A percentile compares a stretch with the other conserved stretches of the same genome.
Evolutionary conservation across 2,888 invertebrate species (phyloP).

Genomic region (Calephelis perditalis): DNA sequence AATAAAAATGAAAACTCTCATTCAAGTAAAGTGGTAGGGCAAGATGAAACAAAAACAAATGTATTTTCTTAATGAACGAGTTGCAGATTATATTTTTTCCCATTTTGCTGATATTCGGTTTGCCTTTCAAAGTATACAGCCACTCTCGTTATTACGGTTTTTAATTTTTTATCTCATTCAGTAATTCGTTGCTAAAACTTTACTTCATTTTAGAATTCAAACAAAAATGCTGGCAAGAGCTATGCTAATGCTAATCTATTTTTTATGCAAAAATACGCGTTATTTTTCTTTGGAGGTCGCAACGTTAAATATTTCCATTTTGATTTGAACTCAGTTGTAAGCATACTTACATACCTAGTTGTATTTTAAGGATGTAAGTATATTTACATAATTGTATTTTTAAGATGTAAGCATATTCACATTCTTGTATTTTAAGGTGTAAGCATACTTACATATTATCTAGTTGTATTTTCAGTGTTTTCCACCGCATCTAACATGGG

Average conservation of each 20-base stretch:
- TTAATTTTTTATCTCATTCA: constrained; percentile 18
- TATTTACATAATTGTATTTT: too few relatives aligned
- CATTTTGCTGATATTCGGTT: constrained; percentile 24
- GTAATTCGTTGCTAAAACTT: constrained; percentile 8
- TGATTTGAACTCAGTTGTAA: too few relatives aligned
- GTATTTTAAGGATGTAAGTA: too few relatives aligned
- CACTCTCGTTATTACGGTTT: constrained; percentile 21
- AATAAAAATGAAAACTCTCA: constrained; percentile 21
- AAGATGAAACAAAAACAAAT: constrained; percentile 29
- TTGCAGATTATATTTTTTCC: constrained; percentile 26
- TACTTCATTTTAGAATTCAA: constrained; percentile 5
- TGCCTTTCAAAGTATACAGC: constrained; percentile 19
- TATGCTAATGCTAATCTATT: constrained; percentile 1
- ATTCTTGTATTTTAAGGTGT: too few relatives aligned
- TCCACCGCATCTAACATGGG: too few relatives aligned
- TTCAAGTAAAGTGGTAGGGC: constrained; percentile 23
- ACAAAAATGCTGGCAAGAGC: constrained; percentile 4
- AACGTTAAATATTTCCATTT: too few relatives aligned
- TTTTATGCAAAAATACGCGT: constrained; percentile 4
- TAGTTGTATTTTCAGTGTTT: too few relatives aligned
- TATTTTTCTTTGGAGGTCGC: too few relatives aligned
- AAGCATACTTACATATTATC: too few relatives aligned
- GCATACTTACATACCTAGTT: too few relatives aligned
- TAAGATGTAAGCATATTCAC: too few relatives aligned
- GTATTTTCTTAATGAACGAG: constrained; percentile 30